Evolutionary conservation across 1,140 invertebrate species (phyloP).

Genomic region (Drosophila arawakana): DNA sequence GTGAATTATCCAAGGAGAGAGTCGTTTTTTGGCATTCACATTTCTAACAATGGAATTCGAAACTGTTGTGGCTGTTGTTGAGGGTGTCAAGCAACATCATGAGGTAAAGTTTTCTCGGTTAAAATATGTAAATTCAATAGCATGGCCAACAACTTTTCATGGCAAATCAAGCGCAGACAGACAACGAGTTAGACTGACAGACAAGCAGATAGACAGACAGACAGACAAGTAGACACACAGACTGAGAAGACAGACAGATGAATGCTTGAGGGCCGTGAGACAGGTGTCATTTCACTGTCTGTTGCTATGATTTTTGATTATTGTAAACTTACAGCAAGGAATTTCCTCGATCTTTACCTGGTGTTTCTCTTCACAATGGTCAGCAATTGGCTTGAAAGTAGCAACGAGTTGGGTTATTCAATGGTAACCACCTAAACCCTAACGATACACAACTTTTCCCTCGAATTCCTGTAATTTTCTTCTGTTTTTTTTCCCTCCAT

Average conservation of each 20-base stretch:
- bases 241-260: slow-evolving; percentile 12
- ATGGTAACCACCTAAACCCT: slow-evolving; percentile 36
- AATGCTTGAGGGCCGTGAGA: slow-evolving; percentile 22
- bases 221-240: slow-evolving; percentile 27
- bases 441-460: slow-evolving; percentile 32
- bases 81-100: slow-evolving; percentile 41
- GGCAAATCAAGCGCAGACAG: slow-evolving; percentile 50
- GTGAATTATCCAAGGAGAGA: slow-evolving; percentile 26
- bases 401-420: slow-evolving; percentile 33
- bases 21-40: slow-evolving; percentile 10
- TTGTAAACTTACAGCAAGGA: slow-evolving; percentile 43
- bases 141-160: slow-evolving; percentile 52
- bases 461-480: slow-evolving; percentile 29
- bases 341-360: neutral
- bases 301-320: slow-evolving; percentile 78
- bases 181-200: slow-evolving; percentile 24
- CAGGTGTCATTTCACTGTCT: slow-evolving; percentile 74
- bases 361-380: slow-evolving; percentile 39
- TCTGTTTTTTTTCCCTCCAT: slow-evolving; percentile 2
- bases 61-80: slow-evolving; percentile 17
- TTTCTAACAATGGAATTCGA: slow-evolving; percentile 21
- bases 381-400: slow-evolving; percentile 45
- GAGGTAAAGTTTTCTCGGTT: slow-evolving; percentile 50
- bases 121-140: slow-evolving; percentile 67
- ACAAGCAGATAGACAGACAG: slow-evolving; percentile 9